A percentile compares a stretch with the other conserved stretches of the same genome.
These are phyloP conservation scores for Cantharis flavilabris DNA, from an alignment of 2,888 invertebrate species.

Conservation along the genomic window DNA sequence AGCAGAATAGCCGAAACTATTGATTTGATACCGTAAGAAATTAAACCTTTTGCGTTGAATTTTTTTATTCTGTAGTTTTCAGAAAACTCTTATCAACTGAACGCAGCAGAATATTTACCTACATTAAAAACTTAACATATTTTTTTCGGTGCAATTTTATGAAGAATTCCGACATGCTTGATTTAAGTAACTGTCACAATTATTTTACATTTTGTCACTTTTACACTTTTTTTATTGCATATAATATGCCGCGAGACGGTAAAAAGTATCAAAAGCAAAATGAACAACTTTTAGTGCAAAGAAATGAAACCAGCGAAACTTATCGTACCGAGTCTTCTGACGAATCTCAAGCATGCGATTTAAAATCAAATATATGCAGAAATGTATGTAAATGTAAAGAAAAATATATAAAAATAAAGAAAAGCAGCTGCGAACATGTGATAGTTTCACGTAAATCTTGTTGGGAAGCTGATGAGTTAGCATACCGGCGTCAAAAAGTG, in stretches of 20 bases:
- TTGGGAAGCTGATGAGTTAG: conserved; percentile 24
- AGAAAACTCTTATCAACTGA: too few species aligned
- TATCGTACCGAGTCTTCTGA: neutral
- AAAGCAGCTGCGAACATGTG: conserved; percentile 18
- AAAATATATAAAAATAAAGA: conserved; percentile 24
- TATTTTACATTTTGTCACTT: neutral
- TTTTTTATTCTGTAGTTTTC: too few species aligned
- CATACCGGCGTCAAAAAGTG: conserved; percentile 24
- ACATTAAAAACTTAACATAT: too few species aligned
- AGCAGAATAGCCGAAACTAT: neutral
- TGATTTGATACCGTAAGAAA: neutral
- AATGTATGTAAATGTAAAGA: conserved; percentile 18
- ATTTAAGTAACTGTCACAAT: neutral
- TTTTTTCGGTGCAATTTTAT: neutral
- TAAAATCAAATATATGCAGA: neutral
- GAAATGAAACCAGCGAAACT: conserved; percentile 2
- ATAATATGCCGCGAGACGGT: neutral
- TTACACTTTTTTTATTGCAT: neutral
- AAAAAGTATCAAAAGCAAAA: neutral
- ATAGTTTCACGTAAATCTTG: conserved; percentile 17
- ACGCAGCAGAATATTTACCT: too few species aligned
- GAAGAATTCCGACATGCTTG: neutral
- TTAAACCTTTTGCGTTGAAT: too few species aligned
- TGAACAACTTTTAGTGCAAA: neutral
- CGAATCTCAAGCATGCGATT: neutral